Percentiles rank a stretch among this genome's conserved stretches.
These are phyloP conservation scores for Myotis davidii DNA, from an alignment of 2,113 vertebrate species.

Conservation along the genomic window DNA sequence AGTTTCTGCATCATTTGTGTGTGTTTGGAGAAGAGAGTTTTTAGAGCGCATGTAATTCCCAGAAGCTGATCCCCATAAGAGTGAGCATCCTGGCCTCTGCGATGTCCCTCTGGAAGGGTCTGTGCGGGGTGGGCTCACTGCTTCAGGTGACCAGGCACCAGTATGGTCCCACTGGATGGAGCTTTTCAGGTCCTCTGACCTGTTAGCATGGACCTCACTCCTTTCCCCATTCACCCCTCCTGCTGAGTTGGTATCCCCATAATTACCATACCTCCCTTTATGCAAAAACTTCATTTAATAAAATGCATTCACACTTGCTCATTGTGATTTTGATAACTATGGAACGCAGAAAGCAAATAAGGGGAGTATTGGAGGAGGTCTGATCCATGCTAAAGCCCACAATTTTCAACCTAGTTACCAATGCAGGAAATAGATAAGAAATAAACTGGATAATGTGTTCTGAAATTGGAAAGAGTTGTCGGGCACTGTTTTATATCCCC, in stretches of 20 bases:
- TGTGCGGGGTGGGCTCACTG: rapidly evolving
- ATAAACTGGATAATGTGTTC: background rate
- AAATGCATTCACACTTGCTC: background rate
- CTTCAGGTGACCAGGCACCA: too few species aligned
- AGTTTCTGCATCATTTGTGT: background rate
- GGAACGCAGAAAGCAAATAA: background rate
- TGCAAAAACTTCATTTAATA: background rate
- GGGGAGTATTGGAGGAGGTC: too few species aligned
- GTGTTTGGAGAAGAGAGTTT: background rate
- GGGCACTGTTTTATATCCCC: background rate
- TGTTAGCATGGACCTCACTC: background rate
- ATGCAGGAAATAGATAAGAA: background rate
- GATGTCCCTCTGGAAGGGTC: background rate
- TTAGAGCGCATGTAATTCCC: background rate
- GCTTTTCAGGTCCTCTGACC: background rate
- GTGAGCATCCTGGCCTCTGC: background rate
- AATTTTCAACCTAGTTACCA: background rate
- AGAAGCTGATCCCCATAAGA: background rate
- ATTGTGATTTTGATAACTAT: background rate
- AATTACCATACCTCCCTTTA: background rate
- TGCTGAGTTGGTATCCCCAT: background rate
- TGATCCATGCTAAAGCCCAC: background rate
- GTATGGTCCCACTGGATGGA: background rate
- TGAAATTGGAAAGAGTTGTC: background rate
- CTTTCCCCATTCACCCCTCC: background rate